Conservation (phyloP, 2,113 vertebrate species). For the Platycercus adscitus region DNA sequence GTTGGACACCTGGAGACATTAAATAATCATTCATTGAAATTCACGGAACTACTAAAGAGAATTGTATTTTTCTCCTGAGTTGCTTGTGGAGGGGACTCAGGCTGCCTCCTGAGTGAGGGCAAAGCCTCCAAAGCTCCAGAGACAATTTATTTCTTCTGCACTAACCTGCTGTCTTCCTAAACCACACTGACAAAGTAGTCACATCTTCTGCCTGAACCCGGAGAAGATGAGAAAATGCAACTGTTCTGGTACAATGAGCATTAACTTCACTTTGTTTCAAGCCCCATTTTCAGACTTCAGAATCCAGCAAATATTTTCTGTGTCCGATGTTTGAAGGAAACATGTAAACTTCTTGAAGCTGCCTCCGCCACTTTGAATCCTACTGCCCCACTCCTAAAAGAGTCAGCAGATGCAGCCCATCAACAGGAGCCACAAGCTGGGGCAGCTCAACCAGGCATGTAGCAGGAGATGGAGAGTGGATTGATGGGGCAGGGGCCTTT, state of each 20-base stretch:
- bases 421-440: not conserved
- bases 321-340: not conserved
- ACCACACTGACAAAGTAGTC: not conserved
- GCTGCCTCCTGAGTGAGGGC: not conserved
- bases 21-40: not conserved
- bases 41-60: not conserved
- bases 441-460: not conserved
- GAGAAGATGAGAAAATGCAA: not conserved
- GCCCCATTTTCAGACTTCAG: not conserved
- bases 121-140: not conserved
- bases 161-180: not conserved
- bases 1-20: not conserved
- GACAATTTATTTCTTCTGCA: not conserved
- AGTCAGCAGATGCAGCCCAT: not conserved
- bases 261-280: not conserved
- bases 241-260: not conserved
- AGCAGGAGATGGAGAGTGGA: not conserved
- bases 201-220: not conserved
- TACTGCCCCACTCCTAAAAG: not conserved
- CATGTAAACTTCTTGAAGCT: not conserved
- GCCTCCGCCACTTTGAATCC: not conserved
- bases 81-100: not conserved
- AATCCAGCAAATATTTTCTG: not conserved
- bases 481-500: not conserved
- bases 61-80: not conserved